Conservation (phyloP, 2,888 invertebrate genomes). For the Agrochola circellaris region DNA sequence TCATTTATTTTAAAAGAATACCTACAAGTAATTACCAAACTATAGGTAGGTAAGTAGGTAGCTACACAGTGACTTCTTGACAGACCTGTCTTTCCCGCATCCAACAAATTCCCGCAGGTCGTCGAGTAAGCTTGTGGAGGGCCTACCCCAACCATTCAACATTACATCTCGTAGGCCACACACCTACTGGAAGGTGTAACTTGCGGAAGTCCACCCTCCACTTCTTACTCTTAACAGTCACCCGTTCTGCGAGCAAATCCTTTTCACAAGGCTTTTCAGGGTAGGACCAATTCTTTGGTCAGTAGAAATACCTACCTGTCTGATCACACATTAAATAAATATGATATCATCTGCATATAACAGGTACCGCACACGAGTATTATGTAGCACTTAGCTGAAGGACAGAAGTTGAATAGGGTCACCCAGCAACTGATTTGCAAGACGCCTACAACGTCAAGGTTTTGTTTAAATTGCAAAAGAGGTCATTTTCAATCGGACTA, state of each 20-base stretch:
- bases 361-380: neutral
- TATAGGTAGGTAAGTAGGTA: no score
- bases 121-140: neutral
- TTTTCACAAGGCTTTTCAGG: no score
- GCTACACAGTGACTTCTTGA: no score
- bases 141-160: neutral
- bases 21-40: no score
- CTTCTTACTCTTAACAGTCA: neutral
- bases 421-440: neutral
- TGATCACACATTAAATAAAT: neutral
- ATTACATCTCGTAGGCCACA: neutral
- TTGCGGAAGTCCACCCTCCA: neutral
- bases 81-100: neutral
- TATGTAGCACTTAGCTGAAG: neutral
- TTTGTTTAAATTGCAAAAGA: conserved; percentile 2
- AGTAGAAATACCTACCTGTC: no score
- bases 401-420: neutral
- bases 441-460: neutral
- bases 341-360: neutral
- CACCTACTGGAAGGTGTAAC: no score
- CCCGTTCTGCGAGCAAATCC: neutral
- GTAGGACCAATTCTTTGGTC: neutral
- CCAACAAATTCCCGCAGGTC: neutral
- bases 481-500: neutral
- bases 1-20: no score